These are phyloP conservation scores for Saimiri boliviensis DNA, from an alignment of 2,113 vertebrate genomes.

Conservation along the genomic window DNA sequence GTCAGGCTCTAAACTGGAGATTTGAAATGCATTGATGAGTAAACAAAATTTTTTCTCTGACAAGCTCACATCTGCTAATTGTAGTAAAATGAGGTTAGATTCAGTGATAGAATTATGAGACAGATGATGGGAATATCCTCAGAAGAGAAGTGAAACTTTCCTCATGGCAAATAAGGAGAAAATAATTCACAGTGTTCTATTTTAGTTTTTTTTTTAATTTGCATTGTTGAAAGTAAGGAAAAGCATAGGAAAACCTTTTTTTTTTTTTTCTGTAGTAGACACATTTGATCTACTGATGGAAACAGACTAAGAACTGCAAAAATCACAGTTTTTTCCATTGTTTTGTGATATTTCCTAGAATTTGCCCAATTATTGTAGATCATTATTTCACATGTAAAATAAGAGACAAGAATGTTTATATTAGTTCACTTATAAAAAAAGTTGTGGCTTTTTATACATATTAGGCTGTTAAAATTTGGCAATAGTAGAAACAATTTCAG, in stretches of 20 bases:
- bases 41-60: background rate
- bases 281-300: background rate
- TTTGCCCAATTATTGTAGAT: background rate
- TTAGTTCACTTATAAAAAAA: background rate
- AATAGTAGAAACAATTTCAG: background rate
- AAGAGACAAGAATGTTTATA: background rate
- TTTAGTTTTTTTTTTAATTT: background rate
- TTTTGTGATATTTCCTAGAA: background rate
- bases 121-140: background rate
- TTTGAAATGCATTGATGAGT: background rate
- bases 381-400: conserved; percentile 1
- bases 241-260: background rate
- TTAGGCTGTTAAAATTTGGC: background rate
- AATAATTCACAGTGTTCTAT: background rate
- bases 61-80: background rate
- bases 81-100: background rate
- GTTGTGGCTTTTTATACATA: background rate
- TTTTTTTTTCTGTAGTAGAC: background rate
- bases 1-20: background rate
- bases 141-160: background rate
- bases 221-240: conserved; percentile 1
- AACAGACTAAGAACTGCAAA: background rate
- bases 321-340: background rate
- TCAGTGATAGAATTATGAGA: background rate
- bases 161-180: background rate